Base-by-base conservation (phyloP, 1,140 invertebrate species). In the Solenopsis fugax region DNA sequence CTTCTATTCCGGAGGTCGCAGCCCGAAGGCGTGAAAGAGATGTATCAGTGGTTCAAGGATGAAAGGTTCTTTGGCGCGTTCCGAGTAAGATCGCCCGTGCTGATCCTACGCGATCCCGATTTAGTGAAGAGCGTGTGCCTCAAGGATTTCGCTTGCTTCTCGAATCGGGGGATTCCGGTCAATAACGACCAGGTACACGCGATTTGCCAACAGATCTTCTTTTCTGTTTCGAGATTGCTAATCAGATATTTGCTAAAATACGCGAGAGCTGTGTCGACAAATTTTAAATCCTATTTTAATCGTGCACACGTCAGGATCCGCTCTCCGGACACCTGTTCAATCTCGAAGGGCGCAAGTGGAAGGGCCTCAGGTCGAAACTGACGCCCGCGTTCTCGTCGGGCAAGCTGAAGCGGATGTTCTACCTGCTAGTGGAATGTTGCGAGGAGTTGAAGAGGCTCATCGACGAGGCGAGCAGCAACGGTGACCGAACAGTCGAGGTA, bases 321-420 rank as follows among this genome's bases (percentile, higher is more conserved):
- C 65, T 95, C 0, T 90, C 90, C 7, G 91, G 88, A 2, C 93
- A 95, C 75, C 88, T 95, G 0, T 95, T 96, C 88, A 94, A 95
- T 84, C 88, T 96, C 7, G 93, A 95, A 78, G 96, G 95, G 0
- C 89, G 86, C 48, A 89, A 86, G n/a, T 97, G 96, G 96, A 95
- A 95, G 60, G 92, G 93, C 45, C 93, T 96, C 10, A 92, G 96
- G 9, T 93, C 94, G 9, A 95, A 95, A 60, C 92, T 96, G 58
- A 95, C 96, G 0, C 95, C 96, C 37, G 93, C 96, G 13, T 96
- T 96, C 72, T 96, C 96, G 1, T 95, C 95, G 9, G 94, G 94
- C 3, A 96, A 96, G 71, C 90, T 97, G 24, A 96, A 96, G 62
- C 91, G 93, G 13, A 96, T 96, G 96, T 96, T 96, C 91, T 94